Evolutionary conservation across 2,888 invertebrate species (phyloP).

Genomic region (Eupelmus urozonus): DNA sequence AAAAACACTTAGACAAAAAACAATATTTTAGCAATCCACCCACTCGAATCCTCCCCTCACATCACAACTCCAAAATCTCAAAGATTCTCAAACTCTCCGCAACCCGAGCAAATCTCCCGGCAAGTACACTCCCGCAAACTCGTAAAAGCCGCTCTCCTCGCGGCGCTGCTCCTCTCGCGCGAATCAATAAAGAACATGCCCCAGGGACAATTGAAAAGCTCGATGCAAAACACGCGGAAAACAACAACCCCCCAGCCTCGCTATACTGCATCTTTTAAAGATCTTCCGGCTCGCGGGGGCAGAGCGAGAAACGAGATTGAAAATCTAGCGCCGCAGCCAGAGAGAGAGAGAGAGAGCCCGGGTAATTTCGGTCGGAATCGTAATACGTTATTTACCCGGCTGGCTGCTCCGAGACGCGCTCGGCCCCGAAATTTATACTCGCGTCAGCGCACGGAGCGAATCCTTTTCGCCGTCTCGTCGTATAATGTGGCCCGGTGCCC

Average conservation of each 20-base stretch:
- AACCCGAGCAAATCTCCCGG: too few relatives aligned
- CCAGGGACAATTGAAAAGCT: background rate
- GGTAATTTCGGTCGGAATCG: constrained; percentile 37
- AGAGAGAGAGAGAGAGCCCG: too few relatives aligned
- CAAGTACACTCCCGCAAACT: background rate
- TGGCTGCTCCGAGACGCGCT: too few relatives aligned
- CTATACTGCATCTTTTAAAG: too few relatives aligned
- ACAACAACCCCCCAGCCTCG: too few relatives aligned
- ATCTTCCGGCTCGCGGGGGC: background rate
- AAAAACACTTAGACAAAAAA: too few relatives aligned
- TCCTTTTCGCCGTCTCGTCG: background rate
- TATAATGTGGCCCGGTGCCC: too few relatives aligned
- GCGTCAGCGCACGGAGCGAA: background rate
- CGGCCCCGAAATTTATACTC: too few relatives aligned
- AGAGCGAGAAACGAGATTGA: constrained; percentile 2
- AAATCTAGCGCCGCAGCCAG: background rate
- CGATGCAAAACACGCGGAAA: background rate
- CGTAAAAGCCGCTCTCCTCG: background rate
- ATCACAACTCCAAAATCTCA: too few relatives aligned
- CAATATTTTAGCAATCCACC: too few relatives aligned
- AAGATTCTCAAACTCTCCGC: too few relatives aligned
- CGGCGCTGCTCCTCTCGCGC: background rate
- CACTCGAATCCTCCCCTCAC: too few relatives aligned
- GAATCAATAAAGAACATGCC: background rate
- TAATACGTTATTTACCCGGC: constrained; percentile 37